phyloP scores from a whole-genome alignment of 1,140 invertebrate species.

The Zaprionus africanus region DNA sequence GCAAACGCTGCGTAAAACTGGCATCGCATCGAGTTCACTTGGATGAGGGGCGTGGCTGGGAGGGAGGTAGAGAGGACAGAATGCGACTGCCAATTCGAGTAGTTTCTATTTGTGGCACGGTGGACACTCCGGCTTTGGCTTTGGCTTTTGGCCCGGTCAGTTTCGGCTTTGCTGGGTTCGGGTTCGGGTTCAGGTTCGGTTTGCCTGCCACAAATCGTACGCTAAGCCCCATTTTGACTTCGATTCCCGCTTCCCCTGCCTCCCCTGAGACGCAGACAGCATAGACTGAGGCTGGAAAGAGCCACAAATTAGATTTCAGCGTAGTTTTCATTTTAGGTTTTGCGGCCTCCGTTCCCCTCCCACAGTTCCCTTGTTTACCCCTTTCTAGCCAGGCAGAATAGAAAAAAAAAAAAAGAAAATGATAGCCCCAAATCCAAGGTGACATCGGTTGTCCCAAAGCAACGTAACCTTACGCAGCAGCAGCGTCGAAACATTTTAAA shows the following conservation, averaged over 20 bases:
- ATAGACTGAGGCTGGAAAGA: constrained; percentile 28
- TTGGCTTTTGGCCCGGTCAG: background rate
- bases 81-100: constrained; percentile 7
- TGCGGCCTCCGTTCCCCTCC: background rate
- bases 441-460: constrained; percentile 56
- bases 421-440: constrained; percentile 57
- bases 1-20: constrained; percentile 46
- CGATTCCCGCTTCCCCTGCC: constrained; percentile 16
- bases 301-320: constrained; percentile 77
- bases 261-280: constrained; percentile 19
- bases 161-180: constrained; percentile 6
- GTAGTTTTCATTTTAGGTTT: constrained; percentile 62
- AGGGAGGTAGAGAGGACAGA: background rate
- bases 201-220: constrained; percentile 66
- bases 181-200: constrained; percentile 8
- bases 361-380: background rate
- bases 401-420: no score
- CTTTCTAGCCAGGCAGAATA: background rate
- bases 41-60: background rate
- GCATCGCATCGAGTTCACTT: constrained; percentile 20
- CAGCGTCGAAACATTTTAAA: constrained; percentile 68
- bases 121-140: constrained; percentile 13
- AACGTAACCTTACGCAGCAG: constrained; percentile 32
- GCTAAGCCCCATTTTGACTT: constrained; percentile 74
- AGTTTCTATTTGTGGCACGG: constrained; percentile 14